Percentiles rank a stretch among this genome's conserved stretches.
Conservation (phyloP, 2,888 invertebrate genomes). For the Pyrochroa serraticornis region DNA sequence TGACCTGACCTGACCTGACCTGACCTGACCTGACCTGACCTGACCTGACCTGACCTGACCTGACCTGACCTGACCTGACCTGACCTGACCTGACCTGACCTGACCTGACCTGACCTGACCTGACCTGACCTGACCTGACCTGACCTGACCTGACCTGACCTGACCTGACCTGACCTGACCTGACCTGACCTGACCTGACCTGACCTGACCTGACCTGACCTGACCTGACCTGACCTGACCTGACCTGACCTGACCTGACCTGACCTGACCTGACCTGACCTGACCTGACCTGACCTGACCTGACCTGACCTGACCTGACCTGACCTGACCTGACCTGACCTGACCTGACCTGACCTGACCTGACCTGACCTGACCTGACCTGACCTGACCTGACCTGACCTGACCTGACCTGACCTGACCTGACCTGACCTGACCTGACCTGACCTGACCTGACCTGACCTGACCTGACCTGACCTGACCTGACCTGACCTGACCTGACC, state of each 20-base stretch:
- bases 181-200: slow-evolving; percentile 30
- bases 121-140: slow-evolving; percentile 22
- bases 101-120: slow-evolving; percentile 20
- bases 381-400: slow-evolving; percentile 23
- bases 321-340: slow-evolving; percentile 18
- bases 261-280: slow-evolving; percentile 30
- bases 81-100: slow-evolving; percentile 22
- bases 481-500: slow-evolving; percentile 8
- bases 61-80: slow-evolving; percentile 21
- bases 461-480: slow-evolving; percentile 12
- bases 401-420: slow-evolving; percentile 23
- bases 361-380: slow-evolving; percentile 24
- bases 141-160: slow-evolving; percentile 26
- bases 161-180: slow-evolving; percentile 33
- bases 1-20: slow-evolving; percentile 8
- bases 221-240: slow-evolving; percentile 31
- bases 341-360: slow-evolving; percentile 22
- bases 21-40: slow-evolving; percentile 18
- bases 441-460: slow-evolving; percentile 20
- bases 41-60: slow-evolving; percentile 23
- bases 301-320: slow-evolving; percentile 30
- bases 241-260: slow-evolving; percentile 31
- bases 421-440: slow-evolving; percentile 16
- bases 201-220: slow-evolving; percentile 31
- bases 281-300: slow-evolving; percentile 31